Percentiles rank a stretch among this genome's conserved stretches.
phyloP scores from a whole-genome alignment of 2,888 invertebrate species.

The Harpalus rufipes region DNA sequence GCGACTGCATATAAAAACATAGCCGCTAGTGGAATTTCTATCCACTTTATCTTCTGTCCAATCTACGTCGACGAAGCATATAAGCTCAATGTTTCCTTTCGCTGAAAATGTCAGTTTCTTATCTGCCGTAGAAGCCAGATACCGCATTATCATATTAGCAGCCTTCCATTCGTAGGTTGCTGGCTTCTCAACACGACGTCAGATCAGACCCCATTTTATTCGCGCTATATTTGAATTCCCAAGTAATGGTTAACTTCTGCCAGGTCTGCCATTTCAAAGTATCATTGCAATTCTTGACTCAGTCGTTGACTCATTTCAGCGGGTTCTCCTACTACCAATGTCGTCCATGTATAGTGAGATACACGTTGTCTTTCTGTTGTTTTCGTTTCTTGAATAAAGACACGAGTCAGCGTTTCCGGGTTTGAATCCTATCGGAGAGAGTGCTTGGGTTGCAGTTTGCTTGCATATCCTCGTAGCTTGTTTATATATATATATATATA shows the following conservation, averaged over 20 bases:
- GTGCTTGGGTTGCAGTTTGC: no score
- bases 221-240: neutral
- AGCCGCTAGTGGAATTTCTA: no score
- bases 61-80: neutral
- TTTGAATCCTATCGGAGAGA: constrained; percentile 48
- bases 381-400: constrained; percentile 65
- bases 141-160: neutral
- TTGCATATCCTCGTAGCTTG: no score
- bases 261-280: neutral
- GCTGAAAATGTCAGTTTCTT: neutral
- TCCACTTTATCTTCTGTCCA: neutral
- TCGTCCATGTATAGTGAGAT: neutral
- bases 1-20: no score
- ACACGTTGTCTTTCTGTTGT: neutral
- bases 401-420: constrained; percentile 69
- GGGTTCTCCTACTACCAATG: no score
- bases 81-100: neutral
- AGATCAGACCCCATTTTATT: neutral
- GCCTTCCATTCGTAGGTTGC: neutral
- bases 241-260: constrained; percentile 2
- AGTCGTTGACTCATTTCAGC: neutral
- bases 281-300: neutral
- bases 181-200: neutral
- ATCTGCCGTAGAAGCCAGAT: neutral
- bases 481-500: no score